phyloP scores from a whole-genome alignment of 2,888 invertebrate genomes.

The Agonum fuliginosum region DNA sequence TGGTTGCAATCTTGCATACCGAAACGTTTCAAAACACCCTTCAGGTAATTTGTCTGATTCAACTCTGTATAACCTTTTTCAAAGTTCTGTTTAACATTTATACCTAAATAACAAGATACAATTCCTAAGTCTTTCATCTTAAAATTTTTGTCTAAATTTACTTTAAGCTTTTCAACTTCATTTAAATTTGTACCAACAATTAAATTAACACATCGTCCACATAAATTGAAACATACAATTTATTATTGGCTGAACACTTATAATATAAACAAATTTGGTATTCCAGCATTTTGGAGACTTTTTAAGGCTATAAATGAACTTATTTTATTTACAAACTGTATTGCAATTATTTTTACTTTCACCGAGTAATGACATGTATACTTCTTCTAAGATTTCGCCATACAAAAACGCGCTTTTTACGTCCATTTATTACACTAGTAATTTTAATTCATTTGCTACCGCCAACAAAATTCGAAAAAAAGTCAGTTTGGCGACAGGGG shows the following conservation, averaged over 20 bases:
- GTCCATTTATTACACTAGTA: conserved; percentile 62
- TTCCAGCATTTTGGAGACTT: no score
- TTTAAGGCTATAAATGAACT: conserved; percentile 64
- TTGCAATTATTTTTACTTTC: conserved; percentile 59
- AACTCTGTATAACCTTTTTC: conserved; percentile 22
- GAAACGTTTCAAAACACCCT: not conserved
- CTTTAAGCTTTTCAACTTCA: conserved; percentile 58
- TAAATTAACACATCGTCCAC: conserved; percentile 53
- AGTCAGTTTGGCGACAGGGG: conserved; percentile 46
- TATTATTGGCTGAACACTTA: conserved; percentile 5
- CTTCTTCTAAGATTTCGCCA: conserved; percentile 57
- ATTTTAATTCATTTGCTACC: no score
- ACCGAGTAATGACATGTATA: conserved; percentile 61
- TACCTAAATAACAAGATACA: no score
- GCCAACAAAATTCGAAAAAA: conserved; percentile 54
- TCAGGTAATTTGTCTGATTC: conserved; percentile 44
- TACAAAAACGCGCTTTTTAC: conserved; percentile 61
- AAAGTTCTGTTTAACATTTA: conserved; percentile 49
- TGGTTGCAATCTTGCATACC: not conserved
- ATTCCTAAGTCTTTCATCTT: no score
- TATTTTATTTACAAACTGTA: conserved; percentile 61
- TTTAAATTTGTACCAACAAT: conserved; percentile 33
- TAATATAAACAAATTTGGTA: conserved; percentile 58
- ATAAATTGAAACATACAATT: conserved; percentile 47
- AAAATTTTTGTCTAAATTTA: no score